Percentiles rank a stretch among this genome's conserved stretches.
Evolutionary conservation across 2,113 vertebrate genomes (phyloP).

Genomic region (Phocoena phocoena): DNA sequence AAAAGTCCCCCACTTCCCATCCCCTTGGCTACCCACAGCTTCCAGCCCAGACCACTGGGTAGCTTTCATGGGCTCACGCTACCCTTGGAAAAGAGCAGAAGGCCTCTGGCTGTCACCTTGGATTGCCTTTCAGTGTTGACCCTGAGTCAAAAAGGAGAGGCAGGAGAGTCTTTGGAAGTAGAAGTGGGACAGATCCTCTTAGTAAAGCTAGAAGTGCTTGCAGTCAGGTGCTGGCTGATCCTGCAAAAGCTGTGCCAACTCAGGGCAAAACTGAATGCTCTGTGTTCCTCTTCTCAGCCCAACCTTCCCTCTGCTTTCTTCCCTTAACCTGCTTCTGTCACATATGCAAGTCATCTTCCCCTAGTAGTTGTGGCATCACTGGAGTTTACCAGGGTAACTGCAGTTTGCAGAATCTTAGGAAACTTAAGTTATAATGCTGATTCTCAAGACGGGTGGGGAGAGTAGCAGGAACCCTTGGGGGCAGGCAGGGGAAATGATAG

Average conservation of each 20-base stretch:
- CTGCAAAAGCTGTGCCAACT: neutral
- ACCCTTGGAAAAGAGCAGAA: neutral
- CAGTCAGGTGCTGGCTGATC: neutral
- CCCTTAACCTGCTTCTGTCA: neutral
- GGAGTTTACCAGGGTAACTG: neutral
- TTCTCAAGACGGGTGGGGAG: neutral
- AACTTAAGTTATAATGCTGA: neutral
- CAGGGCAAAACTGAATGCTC: neutral
- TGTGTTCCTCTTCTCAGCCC: neutral
- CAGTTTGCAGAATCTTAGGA: neutral
- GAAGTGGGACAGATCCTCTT: neutral
- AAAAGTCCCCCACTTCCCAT: fast-evolving
- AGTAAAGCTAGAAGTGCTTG: neutral
- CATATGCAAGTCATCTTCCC: neutral
- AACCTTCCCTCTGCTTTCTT: neutral
- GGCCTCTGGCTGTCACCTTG: neutral
- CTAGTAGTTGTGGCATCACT: neutral
- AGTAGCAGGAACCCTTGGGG: neutral
- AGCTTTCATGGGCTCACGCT: neutral
- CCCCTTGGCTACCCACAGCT: neutral
- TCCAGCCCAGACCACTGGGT: neutral
- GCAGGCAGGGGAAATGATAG: neutral
- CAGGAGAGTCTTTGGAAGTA: neutral
- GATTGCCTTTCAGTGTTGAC: neutral
- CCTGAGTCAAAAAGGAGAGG: neutral